These are phyloP conservation scores for Indicator maculatus DNA, from an alignment of 2,113 vertebrate genomes.

Conservation along the genomic window DNA sequence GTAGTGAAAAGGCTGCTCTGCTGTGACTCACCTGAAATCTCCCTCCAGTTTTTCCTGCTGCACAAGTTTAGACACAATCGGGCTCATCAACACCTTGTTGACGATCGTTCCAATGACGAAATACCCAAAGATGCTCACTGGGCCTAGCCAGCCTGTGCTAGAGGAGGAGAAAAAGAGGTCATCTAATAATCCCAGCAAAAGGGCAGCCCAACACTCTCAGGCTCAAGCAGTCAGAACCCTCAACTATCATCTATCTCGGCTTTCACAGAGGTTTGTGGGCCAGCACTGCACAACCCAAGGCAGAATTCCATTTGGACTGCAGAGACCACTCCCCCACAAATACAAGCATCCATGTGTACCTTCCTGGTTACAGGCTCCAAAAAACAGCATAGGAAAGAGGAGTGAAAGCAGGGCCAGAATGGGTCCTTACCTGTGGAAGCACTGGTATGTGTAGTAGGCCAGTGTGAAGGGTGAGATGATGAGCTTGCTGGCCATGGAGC, in stretches of 20 bases:
- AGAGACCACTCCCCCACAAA: not conserved
- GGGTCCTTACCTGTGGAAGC: constrained; percentile 84
- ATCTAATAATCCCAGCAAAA: not conserved
- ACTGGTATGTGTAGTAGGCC: constrained; percentile 93
- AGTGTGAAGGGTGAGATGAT: constrained; percentile 91
- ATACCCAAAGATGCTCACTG: constrained; percentile 90
- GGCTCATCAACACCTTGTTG: constrained; percentile 93
- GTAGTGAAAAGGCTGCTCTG: not conserved
- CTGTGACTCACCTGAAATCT: constrained; percentile 87
- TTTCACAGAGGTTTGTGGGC: not conserved
- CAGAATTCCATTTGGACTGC: not conserved
- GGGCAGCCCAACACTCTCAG: not conserved
- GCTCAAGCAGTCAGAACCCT: not conserved
- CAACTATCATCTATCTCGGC: not conserved
- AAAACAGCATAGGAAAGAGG: not conserved
- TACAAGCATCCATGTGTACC: not conserved
- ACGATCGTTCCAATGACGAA: constrained; percentile 88
- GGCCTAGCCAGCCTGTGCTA: constrained; percentile 95
- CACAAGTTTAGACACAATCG: constrained; percentile 90
- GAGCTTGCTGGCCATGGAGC: constrained; percentile 89
- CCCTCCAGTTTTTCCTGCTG: constrained; percentile 97
- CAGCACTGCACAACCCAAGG: not conserved
- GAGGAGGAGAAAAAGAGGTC: not conserved
- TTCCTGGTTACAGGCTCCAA: not conserved
- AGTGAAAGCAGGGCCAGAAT: not conserved